These are phyloP conservation scores for Pristionchus mayeri DNA, from an alignment of 2,888 invertebrate species.

Conservation along the genomic window DNA sequence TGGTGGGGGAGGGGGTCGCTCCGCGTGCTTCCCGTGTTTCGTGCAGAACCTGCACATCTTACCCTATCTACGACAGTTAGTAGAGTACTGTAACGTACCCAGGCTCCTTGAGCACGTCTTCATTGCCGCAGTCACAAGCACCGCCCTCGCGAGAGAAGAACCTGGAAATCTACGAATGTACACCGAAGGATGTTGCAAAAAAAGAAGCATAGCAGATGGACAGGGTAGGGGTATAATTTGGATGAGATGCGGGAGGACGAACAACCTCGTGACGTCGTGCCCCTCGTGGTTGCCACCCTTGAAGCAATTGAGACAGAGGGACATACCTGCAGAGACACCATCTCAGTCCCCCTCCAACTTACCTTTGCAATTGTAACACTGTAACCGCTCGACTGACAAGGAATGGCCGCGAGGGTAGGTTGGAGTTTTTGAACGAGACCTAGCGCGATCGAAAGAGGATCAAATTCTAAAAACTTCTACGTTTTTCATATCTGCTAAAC, in stretches of 20 bases:
- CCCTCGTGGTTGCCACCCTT: constrained; percentile 64
- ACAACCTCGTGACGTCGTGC: constrained; percentile 67
- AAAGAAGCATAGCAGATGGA: neutral
- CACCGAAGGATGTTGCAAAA: too few relatives aligned
- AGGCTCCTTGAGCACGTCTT: constrained; percentile 62
- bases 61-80: neutral
- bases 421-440: too few relatives aligned
- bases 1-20: constrained; percentile 48
- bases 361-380: too few relatives aligned
- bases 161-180: too few relatives aligned
- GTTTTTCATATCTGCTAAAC: too few relatives aligned
- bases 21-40: constrained; percentile 54
- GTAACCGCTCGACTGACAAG: too few relatives aligned
- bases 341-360: too few relatives aligned
- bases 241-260: neutral
- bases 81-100: constrained; percentile 53
- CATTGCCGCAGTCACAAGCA: constrained; percentile 73
- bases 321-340: constrained; percentile 68
- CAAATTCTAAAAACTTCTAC: too few relatives aligned
- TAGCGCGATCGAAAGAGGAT: too few relatives aligned
- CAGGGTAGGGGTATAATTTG: neutral
- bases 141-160: constrained; percentile 72
- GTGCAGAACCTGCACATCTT: constrained; percentile 57
- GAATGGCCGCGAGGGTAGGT: too few relatives aligned
- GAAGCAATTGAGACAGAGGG: constrained; percentile 70